Evolutionary conservation across 2,888 invertebrate genomes (phyloP).

Genomic region (Venusia cambrica): DNA sequence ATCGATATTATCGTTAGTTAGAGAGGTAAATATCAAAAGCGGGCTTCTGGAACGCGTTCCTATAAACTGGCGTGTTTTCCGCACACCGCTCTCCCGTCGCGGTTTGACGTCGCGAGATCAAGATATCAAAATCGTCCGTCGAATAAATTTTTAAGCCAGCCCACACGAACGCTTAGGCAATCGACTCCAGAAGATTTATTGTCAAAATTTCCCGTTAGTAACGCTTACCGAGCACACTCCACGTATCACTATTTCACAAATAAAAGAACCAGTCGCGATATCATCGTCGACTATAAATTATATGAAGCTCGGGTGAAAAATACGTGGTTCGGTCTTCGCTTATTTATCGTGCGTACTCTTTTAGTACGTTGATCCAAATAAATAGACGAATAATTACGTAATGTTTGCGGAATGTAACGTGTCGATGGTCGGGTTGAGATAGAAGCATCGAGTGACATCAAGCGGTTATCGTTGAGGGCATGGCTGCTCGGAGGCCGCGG

Average conservation of each 20-base stretch:
- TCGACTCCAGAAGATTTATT: conserved; percentile 78
- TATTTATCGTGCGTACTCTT: conserved; percentile 75
- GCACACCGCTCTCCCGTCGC: conserved; percentile 36
- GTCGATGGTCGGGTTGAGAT: conserved; percentile 22
- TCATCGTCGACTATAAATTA: conserved; percentile 79
- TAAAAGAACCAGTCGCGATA: conserved; percentile 80
- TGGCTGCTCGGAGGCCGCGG: conserved; percentile 46
- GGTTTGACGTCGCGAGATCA: conserved; percentile 62
- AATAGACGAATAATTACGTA: conserved; percentile 51
- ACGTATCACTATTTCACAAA: conserved; percentile 80
- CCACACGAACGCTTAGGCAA: conserved; percentile 79
- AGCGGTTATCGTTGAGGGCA: conserved; percentile 44
- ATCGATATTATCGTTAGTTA: conserved; percentile 67
- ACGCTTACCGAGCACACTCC: conserved; percentile 78
- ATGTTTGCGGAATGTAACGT: conserved; percentile 28
- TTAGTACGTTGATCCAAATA: conserved; percentile 63
- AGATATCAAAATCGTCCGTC: conserved; percentile 73
- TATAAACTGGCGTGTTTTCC: conserved; percentile 41
- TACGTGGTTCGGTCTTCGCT: conserved; percentile 71
- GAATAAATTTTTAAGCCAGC: conserved; percentile 73
- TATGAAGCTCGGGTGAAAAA: conserved; percentile 76
- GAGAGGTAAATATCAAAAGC: conserved; percentile 24
- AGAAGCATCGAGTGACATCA: conserved; percentile 37
- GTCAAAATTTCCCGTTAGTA: conserved; percentile 80
- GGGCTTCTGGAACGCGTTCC: conserved; percentile 27